Evolutionary conservation across 2,888 invertebrate species (phyloP).

Genomic region (Calameuta idolon): DNA sequence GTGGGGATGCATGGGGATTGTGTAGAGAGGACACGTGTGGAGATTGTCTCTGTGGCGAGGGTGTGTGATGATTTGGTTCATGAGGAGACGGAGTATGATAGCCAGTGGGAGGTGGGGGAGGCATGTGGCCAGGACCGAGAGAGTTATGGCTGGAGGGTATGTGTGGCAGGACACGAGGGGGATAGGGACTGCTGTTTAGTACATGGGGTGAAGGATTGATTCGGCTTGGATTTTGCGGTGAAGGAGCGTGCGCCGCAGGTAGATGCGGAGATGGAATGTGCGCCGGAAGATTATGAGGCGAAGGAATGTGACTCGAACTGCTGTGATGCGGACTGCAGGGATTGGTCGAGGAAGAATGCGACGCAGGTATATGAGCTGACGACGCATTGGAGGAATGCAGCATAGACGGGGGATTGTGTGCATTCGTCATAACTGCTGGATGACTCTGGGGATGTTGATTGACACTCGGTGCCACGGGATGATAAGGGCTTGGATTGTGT

Average conservation of each 20-base stretch:
- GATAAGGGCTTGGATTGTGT: constrained; percentile 14
- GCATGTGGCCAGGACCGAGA: constrained; percentile 54
- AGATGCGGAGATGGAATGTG: constrained; percentile 58
- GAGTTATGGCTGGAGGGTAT: constrained; percentile 28
- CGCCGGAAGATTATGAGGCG: constrained; percentile 53
- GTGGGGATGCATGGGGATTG: constrained; percentile 45
- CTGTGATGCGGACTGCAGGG: constrained; percentile 51
- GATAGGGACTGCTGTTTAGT: constrained; percentile 1
- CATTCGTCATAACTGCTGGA: constrained; percentile 8
- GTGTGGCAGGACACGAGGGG: constrained; percentile 5
- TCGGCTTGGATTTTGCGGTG: constrained; percentile 50
- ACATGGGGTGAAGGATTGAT: constrained; percentile 40
- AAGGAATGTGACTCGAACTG: constrained; percentile 58
- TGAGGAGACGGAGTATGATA: constrained; percentile 44
- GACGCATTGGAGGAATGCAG: constrained; percentile 25
- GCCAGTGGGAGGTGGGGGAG: constrained; percentile 19
- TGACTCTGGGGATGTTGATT: constrained; percentile 33
- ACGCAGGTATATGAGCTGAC: constrained; percentile 31
- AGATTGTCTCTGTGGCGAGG: constrained; percentile 46
- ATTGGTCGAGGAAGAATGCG: constrained; percentile 41
- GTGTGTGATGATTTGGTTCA: constrained; percentile 41
- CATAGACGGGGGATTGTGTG: constrained; percentile 24
- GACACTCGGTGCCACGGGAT: constrained; percentile 25
- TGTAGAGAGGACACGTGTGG: constrained; percentile 21
- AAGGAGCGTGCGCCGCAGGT: constrained; percentile 33